These are phyloP conservation scores for Zosterops japonicus DNA, from an alignment of 2,113 vertebrate species.

Conservation along the genomic window DNA sequence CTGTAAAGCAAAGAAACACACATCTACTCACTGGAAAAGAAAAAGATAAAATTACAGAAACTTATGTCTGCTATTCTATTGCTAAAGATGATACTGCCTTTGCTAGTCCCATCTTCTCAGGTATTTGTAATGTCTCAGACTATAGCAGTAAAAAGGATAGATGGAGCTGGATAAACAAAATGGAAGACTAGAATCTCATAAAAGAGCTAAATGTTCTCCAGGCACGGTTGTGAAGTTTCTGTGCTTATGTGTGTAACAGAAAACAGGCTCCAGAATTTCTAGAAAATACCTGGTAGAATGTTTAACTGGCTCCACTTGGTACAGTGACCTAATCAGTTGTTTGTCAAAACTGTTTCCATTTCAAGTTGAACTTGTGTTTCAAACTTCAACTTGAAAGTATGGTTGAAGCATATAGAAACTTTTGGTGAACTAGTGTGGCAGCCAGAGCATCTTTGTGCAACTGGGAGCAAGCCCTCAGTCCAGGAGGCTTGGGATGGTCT, in stretches of 20 bases:
- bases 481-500: not conserved
- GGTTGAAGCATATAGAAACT: not conserved
- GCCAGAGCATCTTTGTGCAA: not conserved
- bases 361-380: not conserved
- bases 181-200: constrained; percentile 5
- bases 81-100: not conserved
- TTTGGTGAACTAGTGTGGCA: not conserved
- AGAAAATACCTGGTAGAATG: not conserved
- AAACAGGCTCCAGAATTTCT: not conserved
- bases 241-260: not conserved
- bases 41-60: not conserved
- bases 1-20: not conserved
- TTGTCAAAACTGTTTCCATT: not conserved
- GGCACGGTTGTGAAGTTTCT: not conserved
- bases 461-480: not conserved
- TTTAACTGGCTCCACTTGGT: not conserved
- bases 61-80: not conserved
- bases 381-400: not conserved
- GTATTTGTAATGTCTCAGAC: not conserved
- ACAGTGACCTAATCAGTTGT: not conserved
- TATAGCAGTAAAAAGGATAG: not conserved
- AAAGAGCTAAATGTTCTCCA: constrained; percentile 19
- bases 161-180: not conserved
- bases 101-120: not conserved
- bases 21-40: not conserved